Conservation (phyloP, 2,888 invertebrate species). For the Baccha elongata region DNA sequence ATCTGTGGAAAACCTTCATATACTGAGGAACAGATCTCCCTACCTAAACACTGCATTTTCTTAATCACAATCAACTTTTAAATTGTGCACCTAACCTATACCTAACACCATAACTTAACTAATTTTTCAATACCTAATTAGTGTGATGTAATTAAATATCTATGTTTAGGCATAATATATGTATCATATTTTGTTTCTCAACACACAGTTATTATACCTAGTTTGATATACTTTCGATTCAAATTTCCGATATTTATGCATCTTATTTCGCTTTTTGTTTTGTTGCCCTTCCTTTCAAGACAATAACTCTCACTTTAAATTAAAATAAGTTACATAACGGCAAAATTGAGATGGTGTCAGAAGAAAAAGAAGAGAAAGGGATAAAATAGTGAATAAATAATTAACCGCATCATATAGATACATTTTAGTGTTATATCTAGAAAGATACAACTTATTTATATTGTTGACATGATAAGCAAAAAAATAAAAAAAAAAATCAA, state of each 20-base stretch:
- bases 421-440: too few species aligned
- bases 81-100: too few species aligned
- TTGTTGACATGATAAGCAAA: conserved; percentile 45
- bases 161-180: not conserved
- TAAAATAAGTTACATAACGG: conserved; percentile 55
- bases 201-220: not conserved
- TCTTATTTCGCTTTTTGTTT: conserved; percentile 24
- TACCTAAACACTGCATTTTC: too few species aligned
- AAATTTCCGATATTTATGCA: conserved; percentile 39
- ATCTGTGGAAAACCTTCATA: too few species aligned
- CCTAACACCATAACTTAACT: too few species aligned
- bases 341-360: conserved; percentile 7
- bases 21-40: too few species aligned
- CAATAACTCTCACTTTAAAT: conserved; percentile 69
- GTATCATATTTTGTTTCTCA: conserved; percentile 25
- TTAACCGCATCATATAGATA: conserved; percentile 4
- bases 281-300: conserved; percentile 18
- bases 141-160: not conserved
- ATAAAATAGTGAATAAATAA: conserved; percentile 33
- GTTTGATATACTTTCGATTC: conserved; percentile 22
- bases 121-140: too few species aligned
- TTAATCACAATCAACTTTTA: too few species aligned
- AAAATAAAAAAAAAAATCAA: conserved; percentile 12
- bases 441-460: too few species aligned
- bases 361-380: conserved; percentile 41